Evolutionary conservation across 2,888 invertebrate species (phyloP), one percentile per base, ranked within the genome.

Genomic region (Nezara viridula): DNA sequence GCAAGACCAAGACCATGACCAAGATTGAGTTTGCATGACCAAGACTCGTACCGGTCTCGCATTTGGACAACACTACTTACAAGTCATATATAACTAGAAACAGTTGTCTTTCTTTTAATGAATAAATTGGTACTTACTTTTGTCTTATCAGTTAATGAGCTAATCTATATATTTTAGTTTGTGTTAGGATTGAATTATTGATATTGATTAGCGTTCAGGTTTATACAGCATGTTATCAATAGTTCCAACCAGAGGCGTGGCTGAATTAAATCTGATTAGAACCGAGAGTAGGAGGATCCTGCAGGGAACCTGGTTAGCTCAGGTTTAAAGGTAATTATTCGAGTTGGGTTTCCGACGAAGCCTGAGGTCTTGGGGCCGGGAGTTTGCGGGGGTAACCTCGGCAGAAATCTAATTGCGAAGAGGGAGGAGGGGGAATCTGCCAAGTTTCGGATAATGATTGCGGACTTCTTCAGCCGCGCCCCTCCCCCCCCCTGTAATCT

Each of bases 391-490:
- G 7, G 66, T 19, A 73, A 73, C 66, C 66, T 37, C 66, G 66
- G 10, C 32, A 37, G 66, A 37, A 73, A 73, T 73, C 32, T 73
- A 73, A 73, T 73, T 73, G 66, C 32, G 16, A n/a, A n/a, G n/a
- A n/a, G 14, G 5, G 66, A 12, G 27, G 27, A 27, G 66, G 37
- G 50, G 66, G 44, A 12, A 9, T 44, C 24, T n/a, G 0, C n/a
- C 24, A n/a, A 81, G 81, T 81, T 81, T 81, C 81, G 81, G 81
- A 81, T 81, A 81, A 81, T 47, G 12, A 47, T 81, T 81, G 44
- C 81, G 24, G 44, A 44, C 81, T 81, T 81, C 81, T 81, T 81
- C 81, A 81, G n/a, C 12, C 4, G 81, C 81, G 44, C 44, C 24
- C n/a, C 81, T 44, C n/a, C n/a, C 44, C 24, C n/a, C 81, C 81